A percentile compares a stretch with the other conserved stretches of the same genome.
phyloP scores from a whole-genome alignment of 2,113 vertebrate genomes.

The Pachyramphus minor region DNA sequence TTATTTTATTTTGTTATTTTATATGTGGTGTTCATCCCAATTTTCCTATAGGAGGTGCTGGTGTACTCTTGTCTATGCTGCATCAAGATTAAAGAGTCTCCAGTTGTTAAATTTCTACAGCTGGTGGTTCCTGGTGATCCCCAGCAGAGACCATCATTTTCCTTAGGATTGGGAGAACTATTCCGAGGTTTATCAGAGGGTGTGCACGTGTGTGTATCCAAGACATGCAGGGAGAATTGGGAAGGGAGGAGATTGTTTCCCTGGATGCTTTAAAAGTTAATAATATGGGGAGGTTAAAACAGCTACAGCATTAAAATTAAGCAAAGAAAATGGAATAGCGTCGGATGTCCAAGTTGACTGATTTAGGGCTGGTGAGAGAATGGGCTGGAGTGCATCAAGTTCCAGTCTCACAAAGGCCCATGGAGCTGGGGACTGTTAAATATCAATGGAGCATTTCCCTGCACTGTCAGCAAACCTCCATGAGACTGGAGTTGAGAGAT shows the following conservation, averaged over 20 bases:
- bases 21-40: background rate
- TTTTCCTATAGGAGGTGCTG: conserved; percentile 65
- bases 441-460: conserved; percentile 67
- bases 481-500: conserved; percentile 49
- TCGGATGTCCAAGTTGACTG: conserved; percentile 19
- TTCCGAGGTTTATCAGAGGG: background rate
- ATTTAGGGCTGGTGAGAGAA: conserved; percentile 4
- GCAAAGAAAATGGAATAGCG: background rate
- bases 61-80: background rate
- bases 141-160: background rate
- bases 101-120: background rate
- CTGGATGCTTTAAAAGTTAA: background rate
- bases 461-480: conserved; percentile 64
- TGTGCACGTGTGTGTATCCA: fast-evolving
- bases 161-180: background rate
- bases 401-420: background rate
- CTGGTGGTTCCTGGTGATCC: background rate
- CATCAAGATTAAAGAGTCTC: conserved; percentile 3
- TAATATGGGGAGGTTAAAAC: background rate
- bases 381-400: conserved; percentile 35
- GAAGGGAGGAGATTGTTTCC: background rate
- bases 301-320: background rate
- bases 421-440: conserved; percentile 60
- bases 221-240: background rate
- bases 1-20: conserved; percentile 78